phyloP scores from a whole-genome alignment of 2,888 invertebrate genomes.

The Cephus spinipes region DNA sequence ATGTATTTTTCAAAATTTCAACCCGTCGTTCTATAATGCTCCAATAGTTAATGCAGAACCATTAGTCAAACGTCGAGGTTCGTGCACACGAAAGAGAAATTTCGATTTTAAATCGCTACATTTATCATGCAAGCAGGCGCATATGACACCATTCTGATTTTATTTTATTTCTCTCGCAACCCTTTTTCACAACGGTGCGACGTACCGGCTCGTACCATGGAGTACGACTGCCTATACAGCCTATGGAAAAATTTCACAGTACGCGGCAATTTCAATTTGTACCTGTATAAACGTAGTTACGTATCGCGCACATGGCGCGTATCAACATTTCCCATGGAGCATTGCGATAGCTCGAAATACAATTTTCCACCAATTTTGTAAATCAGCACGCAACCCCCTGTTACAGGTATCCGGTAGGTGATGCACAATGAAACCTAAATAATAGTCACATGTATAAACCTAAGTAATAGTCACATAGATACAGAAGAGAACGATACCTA shows the following conservation, averaged over 20 bases:
- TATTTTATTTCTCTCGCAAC: conserved; percentile 59
- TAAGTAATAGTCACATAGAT: not conserved
- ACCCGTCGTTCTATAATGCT: conserved; percentile 63
- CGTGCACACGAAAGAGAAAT: conserved; percentile 66
- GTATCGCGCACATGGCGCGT: not conserved
- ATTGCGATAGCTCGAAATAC: not conserved
- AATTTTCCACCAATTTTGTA: not conserved
- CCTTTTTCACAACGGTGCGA: conserved; percentile 6
- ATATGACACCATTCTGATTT: conserved; percentile 66
- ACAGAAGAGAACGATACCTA: not conserved
- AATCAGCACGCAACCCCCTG: not conserved
- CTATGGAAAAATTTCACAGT: not conserved
- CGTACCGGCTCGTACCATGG: not conserved
- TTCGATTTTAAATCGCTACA: conserved; percentile 67
- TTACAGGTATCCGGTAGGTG: not conserved
- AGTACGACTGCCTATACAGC: not conserved
- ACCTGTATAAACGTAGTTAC: not conserved
- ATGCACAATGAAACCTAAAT: not conserved
- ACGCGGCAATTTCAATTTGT: not conserved
- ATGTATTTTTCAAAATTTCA: conserved; percentile 64
- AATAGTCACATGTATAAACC: not conserved
- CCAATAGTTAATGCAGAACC: conserved; percentile 66
- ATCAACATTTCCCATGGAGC: not conserved
- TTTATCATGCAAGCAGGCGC: conserved; percentile 67
- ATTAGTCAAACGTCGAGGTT: conserved; percentile 65